Base-by-base conservation (phyloP, 2,888 invertebrate species). In the Hypolimnas misippus region DNA sequence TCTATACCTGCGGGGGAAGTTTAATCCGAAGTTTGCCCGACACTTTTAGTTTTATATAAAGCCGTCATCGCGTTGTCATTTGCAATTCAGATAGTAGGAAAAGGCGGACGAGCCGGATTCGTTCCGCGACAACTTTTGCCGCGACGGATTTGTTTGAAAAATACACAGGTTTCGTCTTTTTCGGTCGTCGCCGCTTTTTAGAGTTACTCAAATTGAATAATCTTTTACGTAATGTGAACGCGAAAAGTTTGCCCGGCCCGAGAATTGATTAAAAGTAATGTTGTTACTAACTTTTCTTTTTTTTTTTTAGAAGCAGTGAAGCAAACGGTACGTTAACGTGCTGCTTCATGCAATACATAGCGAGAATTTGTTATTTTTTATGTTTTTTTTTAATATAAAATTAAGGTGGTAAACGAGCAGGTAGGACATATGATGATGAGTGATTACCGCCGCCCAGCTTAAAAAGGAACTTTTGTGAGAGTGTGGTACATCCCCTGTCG, bases 11-110 rank as follows among this genome's bases (percentile, higher is more conserved):
- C 76, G 78, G 78, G 69, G 73, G 83, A 87, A 89, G 87, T 90
- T 91, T 90, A 89, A 91, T 90, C 84, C 85, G 79, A 91, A 92
- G 91, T 92, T 91, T 89, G 89, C 82, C 81, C 79, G 86, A 87
- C 90, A 92, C 90, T 92, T 92, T 90, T 90, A 92, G 92, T 92
- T 91, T 84, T 82, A 87, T 84, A 84, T 83, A 82, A 83, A 86
- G 87, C 77, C 85, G 87, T 89, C 89, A 88, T 89, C 88, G 81
- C 85, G 79, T 74, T 77, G 83, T 78, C 75, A 91, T 92, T 92
- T 91, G 90, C 91, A 92, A 91, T 92, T 87, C 91, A 89, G 88
- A 91, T 89, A 76, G 82, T 85, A 77, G 83, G 84, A 89, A 90
- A 89, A 88, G 89, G 88, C 89, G 85, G 84, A 78, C 81, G 83